phyloP scores from a whole-genome alignment of 2,113 vertebrate species.

The Brachionichthys hirsutus region DNA sequence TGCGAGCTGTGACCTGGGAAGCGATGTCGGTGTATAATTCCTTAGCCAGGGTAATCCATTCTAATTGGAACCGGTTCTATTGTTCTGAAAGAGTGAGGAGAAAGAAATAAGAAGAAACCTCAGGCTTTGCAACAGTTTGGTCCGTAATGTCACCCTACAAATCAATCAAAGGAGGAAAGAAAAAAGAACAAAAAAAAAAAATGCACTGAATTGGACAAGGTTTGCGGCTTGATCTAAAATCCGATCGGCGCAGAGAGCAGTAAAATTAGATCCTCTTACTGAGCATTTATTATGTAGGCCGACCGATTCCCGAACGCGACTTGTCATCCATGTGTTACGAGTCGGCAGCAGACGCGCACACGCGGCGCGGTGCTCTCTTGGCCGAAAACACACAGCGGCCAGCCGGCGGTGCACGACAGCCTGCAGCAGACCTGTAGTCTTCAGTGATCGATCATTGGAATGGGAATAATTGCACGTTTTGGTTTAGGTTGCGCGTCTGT shows the following conservation, averaged over 20 bases:
- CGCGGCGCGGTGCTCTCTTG: constrained; percentile 31
- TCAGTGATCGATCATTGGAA: constrained; percentile 60
- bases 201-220: not conserved
- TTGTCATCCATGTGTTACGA: constrained; percentile 69
- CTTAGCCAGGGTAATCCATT: constrained; percentile 57
- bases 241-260: constrained; percentile 25
- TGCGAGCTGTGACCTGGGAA: constrained; percentile 52
- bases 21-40: constrained; percentile 45
- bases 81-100: constrained; percentile 26
- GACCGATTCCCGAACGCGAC: constrained; percentile 54
- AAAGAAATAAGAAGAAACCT: not conserved
- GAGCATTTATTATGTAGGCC: constrained; percentile 73
- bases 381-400: constrained; percentile 13
- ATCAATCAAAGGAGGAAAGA: constrained; percentile 19
- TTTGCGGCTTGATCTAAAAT: constrained; percentile 10
- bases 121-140: constrained; percentile 32
- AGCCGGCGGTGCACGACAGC: constrained; percentile 42
- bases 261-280: constrained; percentile 75
- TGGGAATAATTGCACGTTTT: constrained; percentile 36
- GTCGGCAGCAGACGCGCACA: constrained; percentile 39
- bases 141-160: constrained; percentile 18
- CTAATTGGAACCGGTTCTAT: constrained; percentile 57
- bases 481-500: constrained; percentile 3
- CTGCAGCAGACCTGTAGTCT: constrained; percentile 44
- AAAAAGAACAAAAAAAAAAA: constrained; percentile 21